A percentile compares a stretch with the other conserved stretches of the same genome.
These are phyloP conservation scores for Turnix velox DNA, from an alignment of 2,113 vertebrate species.

Conservation along the genomic window DNA sequence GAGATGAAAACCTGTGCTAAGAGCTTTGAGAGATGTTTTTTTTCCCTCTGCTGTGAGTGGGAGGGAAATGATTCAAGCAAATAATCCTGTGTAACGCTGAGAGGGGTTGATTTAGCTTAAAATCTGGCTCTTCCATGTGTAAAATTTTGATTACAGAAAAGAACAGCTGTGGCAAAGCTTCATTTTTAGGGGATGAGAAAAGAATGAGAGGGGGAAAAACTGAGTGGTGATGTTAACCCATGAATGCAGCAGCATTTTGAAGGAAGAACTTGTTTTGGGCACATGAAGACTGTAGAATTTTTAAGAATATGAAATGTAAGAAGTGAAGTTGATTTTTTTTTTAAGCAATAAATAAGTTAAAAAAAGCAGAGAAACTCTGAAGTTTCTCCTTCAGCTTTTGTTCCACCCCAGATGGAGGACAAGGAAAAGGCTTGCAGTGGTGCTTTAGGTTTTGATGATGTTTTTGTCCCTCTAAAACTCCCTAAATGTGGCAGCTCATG, in stretches of 20 bases:
- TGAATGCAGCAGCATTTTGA: background rate
- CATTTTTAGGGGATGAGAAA: background rate
- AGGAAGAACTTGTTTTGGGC: background rate
- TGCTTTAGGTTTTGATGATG: background rate
- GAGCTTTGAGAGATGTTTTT: background rate
- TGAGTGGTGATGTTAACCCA: background rate
- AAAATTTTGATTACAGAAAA: slow-evolving; percentile 37
- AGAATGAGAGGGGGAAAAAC: too few relatives aligned
- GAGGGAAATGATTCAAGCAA: slow-evolving; percentile 15
- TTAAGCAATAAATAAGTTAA: background rate
- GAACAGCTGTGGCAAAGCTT: slow-evolving; percentile 14
- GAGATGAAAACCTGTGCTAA: background rate
- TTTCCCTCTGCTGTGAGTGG: background rate
- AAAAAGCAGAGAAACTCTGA: background rate
- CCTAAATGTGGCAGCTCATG: background rate
- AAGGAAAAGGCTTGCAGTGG: background rate
- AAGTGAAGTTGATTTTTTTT: background rate
- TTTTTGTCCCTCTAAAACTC: background rate
- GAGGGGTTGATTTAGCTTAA: slow-evolving; percentile 30
- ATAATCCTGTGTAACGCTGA: slow-evolving; percentile 26
- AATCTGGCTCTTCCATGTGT: slow-evolving; percentile 1
- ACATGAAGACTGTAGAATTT: background rate
- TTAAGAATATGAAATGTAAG: background rate
- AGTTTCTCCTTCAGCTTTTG: background rate
- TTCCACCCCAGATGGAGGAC: background rate